Evolutionary conservation across 2,797 vertebrate species (phyloP).

Genomic region (Heterohyrax brucei): DNA sequence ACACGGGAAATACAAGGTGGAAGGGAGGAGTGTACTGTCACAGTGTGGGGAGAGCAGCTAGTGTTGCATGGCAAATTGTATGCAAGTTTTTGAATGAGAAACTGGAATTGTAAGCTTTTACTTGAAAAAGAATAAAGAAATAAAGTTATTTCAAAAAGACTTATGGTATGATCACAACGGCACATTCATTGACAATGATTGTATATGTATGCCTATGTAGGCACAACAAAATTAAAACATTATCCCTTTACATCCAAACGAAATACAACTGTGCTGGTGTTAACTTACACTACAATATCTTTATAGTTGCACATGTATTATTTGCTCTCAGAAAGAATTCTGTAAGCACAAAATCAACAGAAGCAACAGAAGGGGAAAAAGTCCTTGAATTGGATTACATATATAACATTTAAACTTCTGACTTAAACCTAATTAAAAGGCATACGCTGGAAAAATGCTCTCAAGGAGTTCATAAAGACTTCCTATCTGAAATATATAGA

Average conservation of each 20-base stretch:
- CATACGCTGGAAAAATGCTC: constrained; percentile 2
- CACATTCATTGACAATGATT: neutral
- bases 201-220: neutral
- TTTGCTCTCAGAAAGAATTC: neutral
- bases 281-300: neutral
- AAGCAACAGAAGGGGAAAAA: neutral
- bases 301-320: no score
- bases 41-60: no score
- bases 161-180: neutral
- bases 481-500: neutral
- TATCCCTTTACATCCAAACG: neutral
- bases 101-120: no score
- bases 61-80: no score
- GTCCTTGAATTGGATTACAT: neutral
- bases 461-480: neutral
- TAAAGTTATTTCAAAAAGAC: no score
- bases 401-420: neutral
- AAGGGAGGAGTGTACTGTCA: no score
- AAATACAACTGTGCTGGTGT: neutral
- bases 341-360: neutral
- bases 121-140: no score
- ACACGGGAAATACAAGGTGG: no score
- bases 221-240: neutral
- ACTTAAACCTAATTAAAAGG: neutral
- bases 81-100: no score